Percentiles rank a stretch among this genome's conserved stretches.
Conservation (phyloP, 2,888 invertebrate genomes). For the Andrena camellia region DNA sequence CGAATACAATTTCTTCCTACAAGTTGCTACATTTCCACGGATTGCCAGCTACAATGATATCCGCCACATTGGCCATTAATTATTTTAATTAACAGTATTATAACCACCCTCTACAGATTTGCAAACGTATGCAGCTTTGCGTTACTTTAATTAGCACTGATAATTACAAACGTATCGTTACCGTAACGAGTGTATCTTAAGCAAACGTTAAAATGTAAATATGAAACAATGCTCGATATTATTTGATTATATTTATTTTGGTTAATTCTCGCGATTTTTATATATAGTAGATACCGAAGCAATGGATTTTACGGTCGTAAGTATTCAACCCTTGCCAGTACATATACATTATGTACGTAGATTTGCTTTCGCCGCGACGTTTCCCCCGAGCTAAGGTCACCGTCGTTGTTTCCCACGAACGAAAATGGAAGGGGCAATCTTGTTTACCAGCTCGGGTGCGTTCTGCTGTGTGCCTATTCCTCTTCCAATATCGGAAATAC, state of each 20-base stretch:
- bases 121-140: not conserved
- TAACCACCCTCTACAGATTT: not conserved
- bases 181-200: not conserved
- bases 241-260: too few relatives aligned
- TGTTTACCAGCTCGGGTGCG: constrained; percentile 49
- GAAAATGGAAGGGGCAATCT: constrained; percentile 43
- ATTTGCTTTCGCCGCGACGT: not conserved
- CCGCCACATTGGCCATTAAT: constrained; percentile 1
- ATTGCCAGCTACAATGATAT: not conserved
- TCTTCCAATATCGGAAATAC: constrained; percentile 57
- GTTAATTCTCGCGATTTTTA: too few relatives aligned
- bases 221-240: too few relatives aligned
- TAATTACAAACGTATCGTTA: not conserved
- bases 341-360: too few relatives aligned
- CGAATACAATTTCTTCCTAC: not conserved
- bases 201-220: not conserved
- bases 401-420: constrained; percentile 1
- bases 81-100: constrained; percentile 23
- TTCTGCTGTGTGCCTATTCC: constrained; percentile 48
- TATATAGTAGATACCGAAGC: too few relatives aligned
- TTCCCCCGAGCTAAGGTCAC: not conserved
- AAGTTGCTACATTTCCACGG: not conserved
- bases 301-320: too few relatives aligned
- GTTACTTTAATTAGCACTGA: not conserved
- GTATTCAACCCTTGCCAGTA: too few relatives aligned